Evolutionary conservation across 2,113 vertebrate species (phyloP), one percentile per base, ranked within the genome.

Genomic region (Paramisgurnus dabryanus): DNA sequence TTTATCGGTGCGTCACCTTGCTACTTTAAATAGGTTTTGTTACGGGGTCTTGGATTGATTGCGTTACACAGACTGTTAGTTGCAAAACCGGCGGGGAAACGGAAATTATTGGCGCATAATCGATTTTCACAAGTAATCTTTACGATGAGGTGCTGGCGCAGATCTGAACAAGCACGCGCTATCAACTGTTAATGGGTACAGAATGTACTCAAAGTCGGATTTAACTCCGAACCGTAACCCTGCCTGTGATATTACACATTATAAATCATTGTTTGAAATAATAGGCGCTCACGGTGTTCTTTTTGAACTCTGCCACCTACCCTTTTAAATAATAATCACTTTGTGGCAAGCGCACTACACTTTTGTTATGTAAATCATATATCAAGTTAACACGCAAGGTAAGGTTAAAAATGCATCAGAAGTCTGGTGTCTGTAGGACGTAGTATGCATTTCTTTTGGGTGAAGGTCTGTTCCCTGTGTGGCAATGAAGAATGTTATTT

Each of bases 401-500:
- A 22, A 47, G 4, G 13, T 49, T 3, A 12, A 50, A 58, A 74
- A 74, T 74, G 18, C 6, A 43, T 17, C 22, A 22, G 3, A 68
- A 47, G 49, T 53, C 6, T 76, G 41, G 40, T 63, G 15, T 60
- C 40, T 41, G 8, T 64, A 22, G 73, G 18, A 17, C 18, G n/a
- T 40, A n/a, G 69, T 27, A 50, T 65, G 60, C 50, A 66, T 6
- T 64, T 61, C 39, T 63, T 74, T 34, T 39, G 11, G 34, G 64
- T 41, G 39, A 67, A 45, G 0, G 8, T 78, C 66, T 90, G 88
- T 90, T 91, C 90, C 87, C 87, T 89, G 91, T 89, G 88, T 91
- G 89, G 89, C n/a, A 63, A 79, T 90, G 89, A 89, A 89, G 91
- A 92, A 92, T 87, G 74, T 75, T 88, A 89, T 85, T 86, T 89